Evolutionary conservation across 2,888 invertebrate species (phyloP).

Genomic region (Meiosimyza decipiens): DNA sequence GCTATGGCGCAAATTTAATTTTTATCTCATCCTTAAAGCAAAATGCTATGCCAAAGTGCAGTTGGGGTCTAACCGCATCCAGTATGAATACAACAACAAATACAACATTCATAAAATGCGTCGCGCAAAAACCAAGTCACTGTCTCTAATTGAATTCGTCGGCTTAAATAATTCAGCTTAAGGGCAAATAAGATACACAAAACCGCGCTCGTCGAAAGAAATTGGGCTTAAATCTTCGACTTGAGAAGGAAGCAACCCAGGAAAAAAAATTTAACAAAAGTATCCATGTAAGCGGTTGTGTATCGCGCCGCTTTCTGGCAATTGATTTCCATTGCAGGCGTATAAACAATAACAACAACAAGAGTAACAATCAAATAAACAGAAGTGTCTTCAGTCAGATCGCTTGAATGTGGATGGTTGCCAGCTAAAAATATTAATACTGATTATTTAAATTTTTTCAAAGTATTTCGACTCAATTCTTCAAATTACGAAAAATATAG

Average conservation of each 20-base stretch:
- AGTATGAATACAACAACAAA: conserved; percentile 51
- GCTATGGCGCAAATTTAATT: conserved; percentile 19
- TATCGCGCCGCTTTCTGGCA: conserved; percentile 29
- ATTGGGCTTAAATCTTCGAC: conserved; percentile 7
- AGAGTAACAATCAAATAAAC: not conserved
- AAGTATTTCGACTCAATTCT: too few species aligned
- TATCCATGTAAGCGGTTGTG: conserved; percentile 10
- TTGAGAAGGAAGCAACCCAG: not conserved
- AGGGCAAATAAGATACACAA: conserved; percentile 51
- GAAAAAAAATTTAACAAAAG: conserved; percentile 5
- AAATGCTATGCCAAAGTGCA: conserved; percentile 60
- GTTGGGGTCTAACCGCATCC: conserved; percentile 55
- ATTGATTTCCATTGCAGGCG: conserved; percentile 34
- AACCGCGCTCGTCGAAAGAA: not conserved
- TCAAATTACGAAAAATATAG: too few species aligned
- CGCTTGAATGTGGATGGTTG: too few species aligned
- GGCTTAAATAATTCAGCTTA: conserved; percentile 66
- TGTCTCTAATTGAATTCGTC: conserved; percentile 67
- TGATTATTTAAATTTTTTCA: too few species aligned
- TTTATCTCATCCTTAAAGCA: conserved; percentile 52
- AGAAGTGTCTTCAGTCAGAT: too few species aligned
- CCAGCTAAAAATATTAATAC: too few species aligned
- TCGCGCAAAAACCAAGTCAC: conserved; percentile 47
- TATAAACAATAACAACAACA: conserved; percentile 30
- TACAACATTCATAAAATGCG: conserved; percentile 47